Evolutionary conservation across 2,113 vertebrate species (phyloP).

Genomic region (Nyctereutes procyonoides): DNA sequence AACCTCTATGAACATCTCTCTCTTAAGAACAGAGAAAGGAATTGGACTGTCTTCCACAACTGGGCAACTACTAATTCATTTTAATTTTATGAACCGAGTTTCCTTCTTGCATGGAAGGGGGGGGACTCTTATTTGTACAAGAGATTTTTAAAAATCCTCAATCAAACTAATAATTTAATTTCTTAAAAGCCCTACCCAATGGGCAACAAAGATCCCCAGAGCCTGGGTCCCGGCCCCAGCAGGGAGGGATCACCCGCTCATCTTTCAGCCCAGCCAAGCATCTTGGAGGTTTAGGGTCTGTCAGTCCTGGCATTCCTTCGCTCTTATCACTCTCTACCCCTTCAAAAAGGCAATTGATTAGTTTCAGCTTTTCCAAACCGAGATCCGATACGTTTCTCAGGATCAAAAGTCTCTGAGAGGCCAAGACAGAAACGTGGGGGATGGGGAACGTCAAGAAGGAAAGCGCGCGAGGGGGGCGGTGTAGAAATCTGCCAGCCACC

Average conservation of each 20-base stretch:
- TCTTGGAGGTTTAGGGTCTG: slow-evolving; percentile 74
- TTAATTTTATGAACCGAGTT: slow-evolving; percentile 34
- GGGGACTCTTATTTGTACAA: not conserved
- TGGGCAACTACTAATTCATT: slow-evolving; percentile 13
- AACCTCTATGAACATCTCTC: not conserved
- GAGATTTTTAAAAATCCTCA: slow-evolving; percentile 1
- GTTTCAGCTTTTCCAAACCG: slow-evolving; percentile 87
- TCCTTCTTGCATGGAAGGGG: slow-evolving; percentile 1
- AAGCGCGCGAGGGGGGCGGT: not conserved
- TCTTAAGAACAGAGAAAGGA: not conserved
- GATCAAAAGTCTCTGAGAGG: slow-evolving; percentile 82
- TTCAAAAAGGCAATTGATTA: slow-evolving; percentile 88
- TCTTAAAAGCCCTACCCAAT: not conserved
- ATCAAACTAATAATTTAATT: slow-evolving; percentile 48
- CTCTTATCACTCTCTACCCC: slow-evolving; percentile 79
- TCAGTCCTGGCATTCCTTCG: slow-evolving; percentile 72
- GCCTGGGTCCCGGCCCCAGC: not conserved
- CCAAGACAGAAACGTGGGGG: not conserved
- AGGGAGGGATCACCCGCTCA: slow-evolving; percentile 45
- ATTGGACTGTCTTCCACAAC: not conserved
- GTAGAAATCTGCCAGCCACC: not conserved
- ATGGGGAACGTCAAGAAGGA: not conserved
- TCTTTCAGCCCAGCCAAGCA: slow-evolving; percentile 78
- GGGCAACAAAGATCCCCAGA: not conserved
- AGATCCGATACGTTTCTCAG: slow-evolving; percentile 83